These are phyloP conservation scores for Papilio elwesi DNA, from an alignment of 2,888 invertebrate species.

Conservation along the genomic window DNA sequence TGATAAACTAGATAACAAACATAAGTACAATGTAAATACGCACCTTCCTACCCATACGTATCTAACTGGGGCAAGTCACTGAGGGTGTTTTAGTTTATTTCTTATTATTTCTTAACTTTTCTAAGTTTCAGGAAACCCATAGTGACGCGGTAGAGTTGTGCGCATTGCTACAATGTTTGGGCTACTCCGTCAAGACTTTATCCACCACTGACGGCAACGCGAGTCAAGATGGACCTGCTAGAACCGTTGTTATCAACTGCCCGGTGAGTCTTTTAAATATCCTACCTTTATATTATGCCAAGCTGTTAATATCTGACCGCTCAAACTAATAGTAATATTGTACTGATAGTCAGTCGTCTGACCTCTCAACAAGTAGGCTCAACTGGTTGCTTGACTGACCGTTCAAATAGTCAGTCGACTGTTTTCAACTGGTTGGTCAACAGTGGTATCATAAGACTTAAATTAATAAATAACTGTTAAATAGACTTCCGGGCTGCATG, in stretches of 20 bases:
- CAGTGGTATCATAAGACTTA: not conserved
- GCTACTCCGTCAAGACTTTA: constrained; percentile 70
- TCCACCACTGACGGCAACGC: constrained; percentile 61
- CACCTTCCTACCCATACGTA: too few relatives aligned
- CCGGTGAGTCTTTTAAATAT: constrained; percentile 57
- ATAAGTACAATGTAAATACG: too few relatives aligned
- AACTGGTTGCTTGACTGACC: not conserved
- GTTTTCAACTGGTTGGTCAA: not conserved
- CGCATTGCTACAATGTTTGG: constrained; percentile 71
- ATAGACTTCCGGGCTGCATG: constrained; percentile 74
- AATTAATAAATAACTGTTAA: not conserved
- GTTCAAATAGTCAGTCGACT: not conserved
- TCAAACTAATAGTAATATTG: not conserved
- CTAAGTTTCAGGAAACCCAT: constrained; percentile 59
- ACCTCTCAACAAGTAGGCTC: not conserved
- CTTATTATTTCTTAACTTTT: not conserved
- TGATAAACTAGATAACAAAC: too few relatives aligned
- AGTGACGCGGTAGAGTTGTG: constrained; percentile 76
- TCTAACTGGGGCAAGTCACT: too few relatives aligned
- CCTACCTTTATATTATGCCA: too few relatives aligned
- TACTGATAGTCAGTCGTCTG: not conserved
- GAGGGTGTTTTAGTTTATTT: not conserved
- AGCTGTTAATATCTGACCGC: too few relatives aligned
- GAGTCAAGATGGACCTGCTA: constrained; percentile 62
- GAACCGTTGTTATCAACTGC: constrained; percentile 71